Percentiles rank a stretch among this genome's conserved stretches.
These are phyloP conservation scores for Psittacula derbiana DNA, from an alignment of 2,797 vertebrate genomes.

Conservation along the genomic window DNA sequence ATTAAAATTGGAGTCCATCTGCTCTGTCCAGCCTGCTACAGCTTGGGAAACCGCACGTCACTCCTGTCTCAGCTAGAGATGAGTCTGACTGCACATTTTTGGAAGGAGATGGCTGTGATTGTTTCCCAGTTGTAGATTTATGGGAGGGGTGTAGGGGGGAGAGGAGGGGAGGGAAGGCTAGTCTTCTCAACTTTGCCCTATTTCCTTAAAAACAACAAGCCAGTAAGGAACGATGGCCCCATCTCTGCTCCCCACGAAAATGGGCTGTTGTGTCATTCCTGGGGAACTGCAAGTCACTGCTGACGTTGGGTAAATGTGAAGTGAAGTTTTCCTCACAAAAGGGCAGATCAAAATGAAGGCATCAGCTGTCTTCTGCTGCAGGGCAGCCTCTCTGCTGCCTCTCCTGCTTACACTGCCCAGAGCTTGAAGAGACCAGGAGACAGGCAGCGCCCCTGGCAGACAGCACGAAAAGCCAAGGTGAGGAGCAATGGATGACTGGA, in stretches of 20 bases:
- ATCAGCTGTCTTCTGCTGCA: neutral
- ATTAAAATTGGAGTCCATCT: neutral
- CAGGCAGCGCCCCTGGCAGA: neutral
- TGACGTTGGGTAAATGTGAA: neutral
- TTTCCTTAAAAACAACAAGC: neutral
- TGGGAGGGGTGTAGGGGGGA: neutral
- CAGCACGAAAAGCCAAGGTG: neutral
- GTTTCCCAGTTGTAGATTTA: neutral
- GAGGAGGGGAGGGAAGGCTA: neutral
- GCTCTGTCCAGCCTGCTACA: neutral
- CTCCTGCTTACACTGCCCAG: neutral
- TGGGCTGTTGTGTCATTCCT: neutral
- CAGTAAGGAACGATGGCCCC: neutral
- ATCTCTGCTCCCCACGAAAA: fast-evolving
- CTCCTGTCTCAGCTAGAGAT: neutral
- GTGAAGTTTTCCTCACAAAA: neutral
- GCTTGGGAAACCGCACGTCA: neutral
- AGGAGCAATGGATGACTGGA: neutral
- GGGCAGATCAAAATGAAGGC: neutral
- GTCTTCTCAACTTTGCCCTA: slow-evolving; percentile 21
- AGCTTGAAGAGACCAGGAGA: neutral
- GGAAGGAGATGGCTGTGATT: neutral
- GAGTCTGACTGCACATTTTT: slow-evolving; percentile 17
- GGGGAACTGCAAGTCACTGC: neutral
- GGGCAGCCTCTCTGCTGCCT: neutral